These are phyloP conservation scores for Phortica variegata DNA, from an alignment of 1,140 invertebrate genomes.

Conservation along the genomic window DNA sequence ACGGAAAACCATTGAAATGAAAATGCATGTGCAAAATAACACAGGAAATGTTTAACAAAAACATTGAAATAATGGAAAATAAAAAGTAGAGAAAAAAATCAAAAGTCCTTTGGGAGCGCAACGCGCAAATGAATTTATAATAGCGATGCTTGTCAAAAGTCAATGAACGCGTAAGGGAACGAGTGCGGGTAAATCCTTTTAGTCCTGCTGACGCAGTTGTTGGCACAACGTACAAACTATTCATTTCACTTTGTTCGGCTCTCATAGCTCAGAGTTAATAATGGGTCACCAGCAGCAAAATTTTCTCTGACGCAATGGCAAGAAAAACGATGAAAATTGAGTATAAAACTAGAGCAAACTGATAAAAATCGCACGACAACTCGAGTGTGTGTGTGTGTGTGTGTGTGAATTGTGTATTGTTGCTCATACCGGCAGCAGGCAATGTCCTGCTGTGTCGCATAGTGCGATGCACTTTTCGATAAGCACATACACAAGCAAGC, in stretches of 20 bases:
- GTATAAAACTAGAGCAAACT: slow-evolving; percentile 38
- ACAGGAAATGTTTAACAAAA: slow-evolving; percentile 20
- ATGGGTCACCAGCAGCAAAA: slow-evolving; percentile 19
- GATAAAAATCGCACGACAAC: slow-evolving; percentile 32
- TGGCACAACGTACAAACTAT: too few relatives aligned
- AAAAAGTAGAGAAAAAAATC: slow-evolving; percentile 8
- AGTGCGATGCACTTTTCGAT: slow-evolving; percentile 45
- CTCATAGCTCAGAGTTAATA: slow-evolving; percentile 24
- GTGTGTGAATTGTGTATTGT: too few relatives aligned
- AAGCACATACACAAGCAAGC: slow-evolving; percentile 13
- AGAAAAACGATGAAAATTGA: too few relatives aligned
- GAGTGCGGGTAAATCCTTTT: too few relatives aligned
- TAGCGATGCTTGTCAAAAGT: not conserved
- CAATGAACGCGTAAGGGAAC: not conserved
- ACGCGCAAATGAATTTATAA: not conserved
- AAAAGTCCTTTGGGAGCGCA: not conserved
- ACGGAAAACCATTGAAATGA: slow-evolving; percentile 9
- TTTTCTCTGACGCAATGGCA: slow-evolving; percentile 17
- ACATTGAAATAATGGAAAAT: not conserved
- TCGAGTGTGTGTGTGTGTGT: not conserved
- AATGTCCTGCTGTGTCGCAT: not conserved
- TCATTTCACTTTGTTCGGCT: not conserved
- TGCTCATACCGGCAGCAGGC: too few relatives aligned
- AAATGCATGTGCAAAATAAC: slow-evolving; percentile 49
- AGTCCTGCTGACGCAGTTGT: too few relatives aligned